Conservation (phyloP, 2,797 vertebrate genomes). For the Chiroxiphia lanceolata region DNA sequence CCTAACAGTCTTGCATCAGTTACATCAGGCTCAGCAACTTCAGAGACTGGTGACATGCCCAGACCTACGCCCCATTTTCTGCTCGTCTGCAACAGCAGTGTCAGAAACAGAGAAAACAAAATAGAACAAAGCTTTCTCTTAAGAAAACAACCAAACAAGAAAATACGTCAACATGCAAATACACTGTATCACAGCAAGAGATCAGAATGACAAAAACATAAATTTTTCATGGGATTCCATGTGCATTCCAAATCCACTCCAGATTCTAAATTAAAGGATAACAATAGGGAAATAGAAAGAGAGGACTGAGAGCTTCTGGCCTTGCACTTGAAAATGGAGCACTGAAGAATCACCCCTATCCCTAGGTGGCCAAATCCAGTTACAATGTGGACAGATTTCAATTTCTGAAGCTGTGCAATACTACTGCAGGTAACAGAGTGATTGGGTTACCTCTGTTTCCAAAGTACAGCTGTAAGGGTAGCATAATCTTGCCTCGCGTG, state of each 20-base stretch:
- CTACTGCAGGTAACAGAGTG: not conserved
- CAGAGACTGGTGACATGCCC: not conserved
- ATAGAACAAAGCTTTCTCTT: slow-evolving; percentile 28
- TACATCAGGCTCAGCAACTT: not conserved
- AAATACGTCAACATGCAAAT: not conserved
- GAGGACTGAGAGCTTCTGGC: not conserved
- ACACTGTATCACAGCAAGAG: not conserved
- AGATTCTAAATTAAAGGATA: not conserved
- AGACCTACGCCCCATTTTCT: not conserved
- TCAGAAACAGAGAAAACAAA: slow-evolving; percentile 35
- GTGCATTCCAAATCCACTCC: not conserved
- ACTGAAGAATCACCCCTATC: not conserved
- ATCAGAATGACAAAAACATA: not conserved
- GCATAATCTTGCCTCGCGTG: not conserved
- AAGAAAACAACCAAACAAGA: slow-evolving; percentile 18
- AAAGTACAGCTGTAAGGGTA: not conserved
- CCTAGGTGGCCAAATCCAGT: not conserved
- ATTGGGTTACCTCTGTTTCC: not conserved
- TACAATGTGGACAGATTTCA: not conserved
- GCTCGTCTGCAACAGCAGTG: not conserved
- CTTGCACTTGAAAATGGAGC: not conserved
- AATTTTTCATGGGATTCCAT: not conserved
- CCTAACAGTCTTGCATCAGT: not conserved
- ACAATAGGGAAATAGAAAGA: not conserved
- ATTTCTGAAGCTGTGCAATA: not conserved